A percentile compares a stretch with the other conserved stretches of the same genome.
These are phyloP conservation scores for Sterna hirundo DNA, from an alignment of 2,113 vertebrate species.

Conservation along the genomic window DNA sequence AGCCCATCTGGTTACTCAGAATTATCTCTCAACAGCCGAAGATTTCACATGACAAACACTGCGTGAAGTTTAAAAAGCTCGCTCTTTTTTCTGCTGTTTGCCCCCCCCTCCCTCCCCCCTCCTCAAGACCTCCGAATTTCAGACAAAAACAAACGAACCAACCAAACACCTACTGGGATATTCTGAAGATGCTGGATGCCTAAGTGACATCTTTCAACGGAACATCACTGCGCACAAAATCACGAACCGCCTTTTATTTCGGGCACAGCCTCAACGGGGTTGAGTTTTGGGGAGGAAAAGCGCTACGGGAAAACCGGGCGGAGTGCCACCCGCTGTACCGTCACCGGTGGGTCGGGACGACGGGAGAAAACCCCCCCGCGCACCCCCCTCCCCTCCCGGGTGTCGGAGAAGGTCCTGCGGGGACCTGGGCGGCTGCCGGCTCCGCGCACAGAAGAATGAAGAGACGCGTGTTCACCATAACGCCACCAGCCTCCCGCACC, in stretches of 20 bases:
- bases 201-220: background rate
- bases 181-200: background rate
- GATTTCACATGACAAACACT: constrained; percentile 36
- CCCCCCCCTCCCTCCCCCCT: background rate
- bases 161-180: background rate
- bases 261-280: background rate
- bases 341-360: constrained; percentile 42
- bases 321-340: constrained; percentile 41
- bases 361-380: background rate
- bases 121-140: background rate
- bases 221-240: background rate
- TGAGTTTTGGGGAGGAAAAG: constrained; percentile 27
- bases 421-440: constrained; percentile 57
- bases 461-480: constrained; percentile 31
- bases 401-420: constrained; percentile 66
- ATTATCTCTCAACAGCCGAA: constrained; percentile 46
- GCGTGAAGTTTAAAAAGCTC: constrained; percentile 37
- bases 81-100: background rate
- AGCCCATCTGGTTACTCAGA: constrained; percentile 46
- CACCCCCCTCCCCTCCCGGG: background rate
- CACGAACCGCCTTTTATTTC: constrained; percentile 39
- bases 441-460: constrained; percentile 58
- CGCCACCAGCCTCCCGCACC: constrained; percentile 12
- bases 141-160: background rate
- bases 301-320: background rate